These are phyloP conservation scores for Cyrtonyx montezumae DNA, from an alignment of 2,113 vertebrate genomes.

Conservation along the genomic window DNA sequence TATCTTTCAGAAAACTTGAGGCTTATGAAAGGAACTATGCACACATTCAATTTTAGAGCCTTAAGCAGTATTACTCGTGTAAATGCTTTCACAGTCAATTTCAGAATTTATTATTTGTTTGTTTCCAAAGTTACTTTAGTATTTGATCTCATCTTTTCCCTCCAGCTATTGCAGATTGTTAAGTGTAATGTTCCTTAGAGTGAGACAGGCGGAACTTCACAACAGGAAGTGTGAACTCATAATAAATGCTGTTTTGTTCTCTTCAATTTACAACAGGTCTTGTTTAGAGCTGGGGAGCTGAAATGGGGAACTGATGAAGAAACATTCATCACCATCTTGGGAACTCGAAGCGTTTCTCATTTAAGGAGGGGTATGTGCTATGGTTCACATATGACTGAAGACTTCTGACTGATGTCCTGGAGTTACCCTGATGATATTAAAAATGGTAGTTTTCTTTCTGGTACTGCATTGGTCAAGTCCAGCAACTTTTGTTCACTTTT, in stretches of 20 bases:
- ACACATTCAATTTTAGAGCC: background rate
- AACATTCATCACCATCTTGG: slow-evolving; percentile 91
- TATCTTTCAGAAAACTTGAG: background rate
- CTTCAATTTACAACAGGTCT: slow-evolving; percentile 75
- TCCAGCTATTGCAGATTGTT: background rate
- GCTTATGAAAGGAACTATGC: background rate
- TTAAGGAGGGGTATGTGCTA: slow-evolving; percentile 83
- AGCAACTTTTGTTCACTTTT: background rate
- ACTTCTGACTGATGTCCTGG: background rate
- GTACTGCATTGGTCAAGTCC: background rate
- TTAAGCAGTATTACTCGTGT: background rate
- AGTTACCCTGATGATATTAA: background rate
- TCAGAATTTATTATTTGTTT: background rate
- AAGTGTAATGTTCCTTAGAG: background rate
- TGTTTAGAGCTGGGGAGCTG: slow-evolving; percentile 90
- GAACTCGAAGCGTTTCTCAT: slow-evolving; percentile 89
- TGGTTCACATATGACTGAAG: background rate
- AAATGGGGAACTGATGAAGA: slow-evolving; percentile 96
- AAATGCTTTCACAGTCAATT: background rate
- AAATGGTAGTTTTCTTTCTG: background rate
- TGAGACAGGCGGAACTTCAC: background rate
- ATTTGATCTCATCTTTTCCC: background rate
- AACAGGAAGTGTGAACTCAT: background rate
- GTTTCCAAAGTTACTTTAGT: background rate
- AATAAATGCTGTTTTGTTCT: background rate